A percentile compares a stretch with the other conserved stretches of the same genome.
Conservation (phyloP, 2,888 invertebrate genomes). For the Vanessa cardui region DNA sequence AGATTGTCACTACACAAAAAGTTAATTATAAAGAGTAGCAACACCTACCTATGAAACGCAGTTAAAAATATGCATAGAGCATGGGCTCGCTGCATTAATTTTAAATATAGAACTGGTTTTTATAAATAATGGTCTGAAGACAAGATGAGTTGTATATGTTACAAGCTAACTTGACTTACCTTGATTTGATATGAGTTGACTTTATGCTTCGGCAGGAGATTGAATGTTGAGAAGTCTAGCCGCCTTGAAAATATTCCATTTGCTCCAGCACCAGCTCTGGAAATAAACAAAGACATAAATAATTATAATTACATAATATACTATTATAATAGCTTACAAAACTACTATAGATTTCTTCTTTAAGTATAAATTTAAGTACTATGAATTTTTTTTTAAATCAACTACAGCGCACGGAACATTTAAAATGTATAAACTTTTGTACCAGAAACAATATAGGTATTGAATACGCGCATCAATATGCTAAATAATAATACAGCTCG, state of each 20-base stretch:
- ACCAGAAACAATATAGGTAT: too few species aligned
- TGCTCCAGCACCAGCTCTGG: conserved; percentile 92
- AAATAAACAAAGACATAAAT: conserved; percentile 53
- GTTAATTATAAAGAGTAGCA: not conserved
- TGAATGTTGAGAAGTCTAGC: conserved; percentile 96
- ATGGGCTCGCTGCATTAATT: too few species aligned
- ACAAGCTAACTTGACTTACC: conserved; percentile 82
- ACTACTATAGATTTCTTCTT: too few species aligned
- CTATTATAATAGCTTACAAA: too few species aligned
- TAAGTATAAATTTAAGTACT: too few species aligned
- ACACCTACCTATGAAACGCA: not conserved
- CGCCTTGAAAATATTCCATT: conserved; percentile 97
- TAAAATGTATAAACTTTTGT: too few species aligned
- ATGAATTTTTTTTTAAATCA: too few species aligned
- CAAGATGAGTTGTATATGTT: too few species aligned
- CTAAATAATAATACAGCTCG: not conserved
- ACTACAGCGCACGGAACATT: too few species aligned
- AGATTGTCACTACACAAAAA: conserved; percentile 24
- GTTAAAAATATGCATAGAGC: not conserved
- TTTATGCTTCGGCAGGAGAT: conserved; percentile 96
- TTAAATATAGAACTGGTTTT: too few species aligned
- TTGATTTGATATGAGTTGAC: conserved; percentile 99
- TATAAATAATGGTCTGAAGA: too few species aligned
- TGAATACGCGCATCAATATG: conserved; percentile 14
- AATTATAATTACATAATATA: not conserved